Evolutionary conservation across 2,888 invertebrate species (phyloP), one percentile per base, ranked within the genome.

Genomic region (Ochropacha duplaris): DNA sequence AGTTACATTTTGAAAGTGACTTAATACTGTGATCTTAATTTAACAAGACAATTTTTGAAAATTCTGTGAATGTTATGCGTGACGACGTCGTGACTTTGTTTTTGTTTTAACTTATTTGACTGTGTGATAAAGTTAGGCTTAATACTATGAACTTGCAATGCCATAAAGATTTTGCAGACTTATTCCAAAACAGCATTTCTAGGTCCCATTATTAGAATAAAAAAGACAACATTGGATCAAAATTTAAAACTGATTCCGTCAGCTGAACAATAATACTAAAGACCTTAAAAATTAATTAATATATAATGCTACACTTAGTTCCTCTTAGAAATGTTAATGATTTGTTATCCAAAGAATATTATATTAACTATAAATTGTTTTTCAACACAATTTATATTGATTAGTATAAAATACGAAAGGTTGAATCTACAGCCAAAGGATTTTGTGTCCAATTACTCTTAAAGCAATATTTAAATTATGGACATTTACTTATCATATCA

Each of bases 1-100:
- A 87, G 84, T 89, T 86, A 84, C 84, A 88, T 88, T 86, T 83
- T 83, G 81, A 87, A 83, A 75, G 92, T 92, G 90, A 92, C 91
- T 91, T 92, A 90, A 88, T 87, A 88, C 92, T 92, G 92, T 92
- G 92, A 92, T 92, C 90, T 89, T 92, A 92, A 90, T 92, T 92
- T 92, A 92, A 81, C 81, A 84, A 88, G 83, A 83, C 83, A 89
- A 86, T 87, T 90, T 88, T 90, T 87, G 86, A 90, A 84, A 87
- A 86, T 88, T 90, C 90, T 90, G 81, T 86, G 88, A 83, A 86
- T 84, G 31, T 6, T 72, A 74, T 57, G 84, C 79, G 85, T 61
- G 89, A 90, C 83, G 88, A 87, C 89, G n/a, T 80, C 71, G 78
- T 78, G 67, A 66, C 82, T 74, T 78, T 59, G 76, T 84, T 86